Evolutionary conservation across 2,113 vertebrate genomes (phyloP).

Genomic region (Calypte anna): DNA sequence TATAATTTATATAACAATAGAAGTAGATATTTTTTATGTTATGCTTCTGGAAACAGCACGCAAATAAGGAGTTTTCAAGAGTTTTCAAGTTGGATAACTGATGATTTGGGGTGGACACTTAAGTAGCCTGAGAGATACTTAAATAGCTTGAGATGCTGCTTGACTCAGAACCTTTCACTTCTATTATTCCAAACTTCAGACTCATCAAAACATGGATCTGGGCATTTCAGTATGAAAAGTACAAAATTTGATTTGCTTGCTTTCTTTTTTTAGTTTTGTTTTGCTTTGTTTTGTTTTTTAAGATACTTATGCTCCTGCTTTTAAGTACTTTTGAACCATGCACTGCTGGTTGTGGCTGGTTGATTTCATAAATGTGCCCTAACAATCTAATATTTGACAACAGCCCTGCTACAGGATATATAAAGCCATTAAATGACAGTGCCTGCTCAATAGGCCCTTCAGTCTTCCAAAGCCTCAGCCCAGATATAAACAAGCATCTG

Average conservation of each 20-base stretch:
- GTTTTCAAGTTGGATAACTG: background rate
- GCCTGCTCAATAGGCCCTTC: background rate
- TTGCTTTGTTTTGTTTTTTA: background rate
- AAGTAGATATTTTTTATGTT: background rate
- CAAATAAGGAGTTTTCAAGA: background rate
- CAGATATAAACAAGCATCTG: background rate
- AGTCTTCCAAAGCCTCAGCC: background rate
- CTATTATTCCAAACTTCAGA: background rate
- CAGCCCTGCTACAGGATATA: background rate
- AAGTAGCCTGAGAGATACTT: background rate
- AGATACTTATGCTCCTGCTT: background rate
- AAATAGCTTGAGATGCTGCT: background rate
- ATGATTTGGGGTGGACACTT: background rate
- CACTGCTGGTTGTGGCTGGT: background rate
- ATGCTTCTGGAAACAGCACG: background rate
- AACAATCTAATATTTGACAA: background rate
- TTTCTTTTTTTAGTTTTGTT: background rate
- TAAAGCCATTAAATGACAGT: background rate
- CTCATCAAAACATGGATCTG: background rate
- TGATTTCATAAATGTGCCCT: background rate
- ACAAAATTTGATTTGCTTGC: too few species aligned
- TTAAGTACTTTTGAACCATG: background rate
- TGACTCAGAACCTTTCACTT: background rate
- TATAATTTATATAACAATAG: background rate
- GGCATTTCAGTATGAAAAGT: background rate